Percentiles rank a stretch among this genome's conserved stretches.
These are phyloP conservation scores for Tamias sibiricus DNA, from an alignment of 2,113 vertebrate species.

Conservation along the genomic window DNA sequence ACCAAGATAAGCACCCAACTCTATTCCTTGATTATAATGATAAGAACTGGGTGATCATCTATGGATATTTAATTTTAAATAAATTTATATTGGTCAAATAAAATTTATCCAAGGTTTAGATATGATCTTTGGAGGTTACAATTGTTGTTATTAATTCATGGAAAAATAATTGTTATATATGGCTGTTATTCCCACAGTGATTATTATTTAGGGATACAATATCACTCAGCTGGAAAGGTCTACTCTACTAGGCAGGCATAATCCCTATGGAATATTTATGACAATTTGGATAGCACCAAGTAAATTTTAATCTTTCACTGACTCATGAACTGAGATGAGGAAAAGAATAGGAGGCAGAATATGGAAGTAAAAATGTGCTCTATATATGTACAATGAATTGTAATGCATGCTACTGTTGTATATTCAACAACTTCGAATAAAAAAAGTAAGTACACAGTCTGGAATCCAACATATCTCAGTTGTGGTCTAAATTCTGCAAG, in stretches of 20 bases:
- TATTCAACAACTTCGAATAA: too few relatives aligned
- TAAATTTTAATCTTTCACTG: slow-evolving; percentile 44
- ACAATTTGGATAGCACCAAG: neutral
- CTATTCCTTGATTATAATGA: slow-evolving; percentile 11
- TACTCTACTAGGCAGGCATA: neutral
- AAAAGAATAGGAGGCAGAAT: neutral
- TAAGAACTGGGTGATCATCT: neutral
- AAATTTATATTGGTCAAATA: neutral
- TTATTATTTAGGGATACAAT: slow-evolving; percentile 51
- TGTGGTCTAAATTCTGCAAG: neutral
- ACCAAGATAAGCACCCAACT: neutral
- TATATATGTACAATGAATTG: too few relatives aligned
- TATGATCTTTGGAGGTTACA: slow-evolving; percentile 29
- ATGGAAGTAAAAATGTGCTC: too few relatives aligned
- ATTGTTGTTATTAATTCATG: neutral
- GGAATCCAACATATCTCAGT: neutral
- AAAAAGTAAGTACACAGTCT: neutral
- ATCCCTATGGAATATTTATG: neutral
- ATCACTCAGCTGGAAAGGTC: neutral
- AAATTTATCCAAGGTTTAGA: slow-evolving; percentile 12
- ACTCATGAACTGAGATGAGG: neutral
- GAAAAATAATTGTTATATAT: slow-evolving; percentile 18
- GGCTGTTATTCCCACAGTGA: neutral
- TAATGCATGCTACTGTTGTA: too few relatives aligned
- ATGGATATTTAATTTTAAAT: slow-evolving; percentile 51